phyloP scores from a whole-genome alignment of 2,888 invertebrate species.

The Phyllotreta cruciferae region DNA sequence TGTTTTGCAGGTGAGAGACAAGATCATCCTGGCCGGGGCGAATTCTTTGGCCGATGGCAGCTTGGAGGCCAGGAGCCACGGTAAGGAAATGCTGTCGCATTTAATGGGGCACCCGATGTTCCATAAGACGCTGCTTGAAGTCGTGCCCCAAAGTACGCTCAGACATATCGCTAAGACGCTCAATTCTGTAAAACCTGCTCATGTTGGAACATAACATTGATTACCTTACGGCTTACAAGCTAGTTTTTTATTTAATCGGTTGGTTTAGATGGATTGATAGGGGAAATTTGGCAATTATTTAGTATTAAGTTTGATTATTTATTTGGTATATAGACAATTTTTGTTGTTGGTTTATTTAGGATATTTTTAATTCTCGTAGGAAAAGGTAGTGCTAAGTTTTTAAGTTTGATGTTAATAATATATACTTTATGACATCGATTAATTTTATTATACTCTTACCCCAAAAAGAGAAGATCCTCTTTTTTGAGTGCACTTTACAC shows the following conservation, averaged over 20 bases:
- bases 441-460: too few relatives aligned
- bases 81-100: slow-evolving; percentile 77
- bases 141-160: slow-evolving; percentile 79
- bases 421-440: too few relatives aligned
- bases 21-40: slow-evolving; percentile 77
- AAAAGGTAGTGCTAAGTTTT: too few relatives aligned
- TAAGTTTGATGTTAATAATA: too few relatives aligned
- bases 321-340: too few relatives aligned
- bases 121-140: slow-evolving; percentile 76
- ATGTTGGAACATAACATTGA: slow-evolving; percentile 16
- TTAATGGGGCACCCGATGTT: slow-evolving; percentile 79
- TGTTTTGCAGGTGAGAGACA: slow-evolving; percentile 66
- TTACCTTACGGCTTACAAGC: too few relatives aligned
- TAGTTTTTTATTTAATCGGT: not conserved
- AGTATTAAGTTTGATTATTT: too few relatives aligned
- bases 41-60: slow-evolving; percentile 86
- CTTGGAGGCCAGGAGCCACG: slow-evolving; percentile 80
- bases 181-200: slow-evolving; percentile 63
- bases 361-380: too few relatives aligned
- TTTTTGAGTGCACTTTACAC: too few relatives aligned
- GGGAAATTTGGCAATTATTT: too few relatives aligned
- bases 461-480: too few relatives aligned
- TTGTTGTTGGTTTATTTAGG: too few relatives aligned
- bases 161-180: slow-evolving; percentile 86
- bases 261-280: not conserved